A percentile compares a stretch with the other conserved stretches of the same genome.
These are phyloP conservation scores for Tragopan temminckii DNA, from an alignment of 2,797 vertebrate species.

Conservation along the genomic window DNA sequence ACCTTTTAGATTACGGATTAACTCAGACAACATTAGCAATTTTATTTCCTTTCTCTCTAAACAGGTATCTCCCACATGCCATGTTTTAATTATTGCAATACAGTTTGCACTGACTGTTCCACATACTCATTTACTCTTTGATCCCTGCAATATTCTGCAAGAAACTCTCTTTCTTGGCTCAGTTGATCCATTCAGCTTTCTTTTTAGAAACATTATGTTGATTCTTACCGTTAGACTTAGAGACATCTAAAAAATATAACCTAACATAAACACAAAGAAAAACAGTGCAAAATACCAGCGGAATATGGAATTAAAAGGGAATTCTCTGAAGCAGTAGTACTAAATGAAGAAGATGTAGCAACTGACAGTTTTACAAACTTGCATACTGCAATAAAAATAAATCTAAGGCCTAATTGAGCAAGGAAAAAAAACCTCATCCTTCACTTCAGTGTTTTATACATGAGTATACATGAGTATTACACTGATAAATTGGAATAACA, in stretches of 20 bases:
- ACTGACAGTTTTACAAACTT: background rate
- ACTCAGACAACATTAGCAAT: no score
- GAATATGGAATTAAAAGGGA: background rate
- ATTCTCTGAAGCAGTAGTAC: background rate
- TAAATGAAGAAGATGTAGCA: background rate
- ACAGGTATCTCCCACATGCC: accelerated
- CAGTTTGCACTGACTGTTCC: background rate
- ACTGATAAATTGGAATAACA: background rate
- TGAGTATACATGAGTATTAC: background rate
- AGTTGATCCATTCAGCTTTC: background rate
- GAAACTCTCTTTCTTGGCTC: background rate
- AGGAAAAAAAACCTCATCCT: background rate
- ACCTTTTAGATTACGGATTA: background rate
- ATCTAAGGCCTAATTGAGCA: background rate
- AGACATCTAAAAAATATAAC: background rate
- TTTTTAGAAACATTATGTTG: background rate
- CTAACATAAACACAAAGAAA: background rate
- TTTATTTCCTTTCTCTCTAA: background rate
- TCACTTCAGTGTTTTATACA: background rate
- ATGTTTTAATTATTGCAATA: background rate
- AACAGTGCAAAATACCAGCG: background rate
- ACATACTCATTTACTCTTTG: background rate
- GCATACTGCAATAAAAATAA: background rate
- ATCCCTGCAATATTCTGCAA: background rate
- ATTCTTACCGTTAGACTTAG: background rate